Conservation (phyloP, 2,888 invertebrate genomes). For the Hemithea aestivaria region DNA sequence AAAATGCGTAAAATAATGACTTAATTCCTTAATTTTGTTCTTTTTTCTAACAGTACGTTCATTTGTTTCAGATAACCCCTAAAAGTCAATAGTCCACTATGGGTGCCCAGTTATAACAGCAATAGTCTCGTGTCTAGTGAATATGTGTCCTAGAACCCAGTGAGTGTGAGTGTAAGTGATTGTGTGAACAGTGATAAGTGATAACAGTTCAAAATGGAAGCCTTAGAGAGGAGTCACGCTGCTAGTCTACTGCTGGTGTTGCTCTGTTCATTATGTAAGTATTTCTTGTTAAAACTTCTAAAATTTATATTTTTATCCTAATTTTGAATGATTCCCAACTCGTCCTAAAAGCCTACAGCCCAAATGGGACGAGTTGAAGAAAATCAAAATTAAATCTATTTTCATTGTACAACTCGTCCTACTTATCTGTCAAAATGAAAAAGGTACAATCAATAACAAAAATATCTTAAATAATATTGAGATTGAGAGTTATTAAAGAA, state of each 20-base stretch:
- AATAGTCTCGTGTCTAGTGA: slow-evolving; percentile 3
- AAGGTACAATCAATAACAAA: too few species aligned
- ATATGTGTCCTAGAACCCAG: slow-evolving; percentile 21
- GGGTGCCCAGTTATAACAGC: slow-evolving; percentile 1
- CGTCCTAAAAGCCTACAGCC: too few species aligned
- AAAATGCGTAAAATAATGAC: too few species aligned
- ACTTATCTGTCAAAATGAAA: too few species aligned
- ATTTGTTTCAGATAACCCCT: slow-evolving; percentile 11
- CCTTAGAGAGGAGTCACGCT: slow-evolving; percentile 59
- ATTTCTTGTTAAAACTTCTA: too few species aligned
- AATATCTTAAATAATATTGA: too few species aligned
- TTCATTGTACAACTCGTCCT: too few species aligned
- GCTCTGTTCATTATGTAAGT: slow-evolving; percentile 68
- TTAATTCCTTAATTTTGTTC: too few species aligned
- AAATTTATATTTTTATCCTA: slow-evolving; percentile 9
- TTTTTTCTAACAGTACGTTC: neutral
- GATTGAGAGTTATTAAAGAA: too few species aligned
- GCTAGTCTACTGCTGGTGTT: slow-evolving; percentile 52
- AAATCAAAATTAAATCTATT: too few species aligned
- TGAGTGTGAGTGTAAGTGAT: slow-evolving; percentile 6
- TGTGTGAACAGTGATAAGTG: slow-evolving; percentile 21
- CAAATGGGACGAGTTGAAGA: too few species aligned
- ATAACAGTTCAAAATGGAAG: slow-evolving; percentile 58
- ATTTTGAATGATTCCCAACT: slow-evolving; percentile 1
- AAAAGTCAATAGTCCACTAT: neutral